Conservation (phyloP, 35 echinoderm and acorn worm species). For the Patiria miniata region DNA sequence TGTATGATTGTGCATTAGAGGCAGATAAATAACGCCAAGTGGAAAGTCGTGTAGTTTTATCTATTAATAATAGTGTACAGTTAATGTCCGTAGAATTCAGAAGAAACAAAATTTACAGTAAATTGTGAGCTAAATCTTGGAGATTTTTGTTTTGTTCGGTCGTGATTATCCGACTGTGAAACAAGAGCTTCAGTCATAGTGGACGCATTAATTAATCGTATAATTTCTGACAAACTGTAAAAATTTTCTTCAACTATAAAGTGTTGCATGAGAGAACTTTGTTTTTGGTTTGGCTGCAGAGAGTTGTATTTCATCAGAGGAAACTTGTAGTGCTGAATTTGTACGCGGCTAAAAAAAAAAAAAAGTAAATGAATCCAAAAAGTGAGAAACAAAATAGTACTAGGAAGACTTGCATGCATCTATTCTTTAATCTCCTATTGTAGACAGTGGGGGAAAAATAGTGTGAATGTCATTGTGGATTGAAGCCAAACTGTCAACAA, state of each 20-base stretch:
- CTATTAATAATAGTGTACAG: conserved; percentile 15
- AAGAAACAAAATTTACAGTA: background rate
- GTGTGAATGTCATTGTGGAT: background rate
- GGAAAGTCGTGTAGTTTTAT: conserved; percentile 26
- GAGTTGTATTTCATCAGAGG: background rate
- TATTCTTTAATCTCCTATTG: conserved; percentile 16
- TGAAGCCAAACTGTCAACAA: background rate
- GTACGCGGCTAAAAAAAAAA: conserved; percentile 8
- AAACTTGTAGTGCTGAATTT: conserved; percentile 19
- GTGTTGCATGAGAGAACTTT: conserved; percentile 22
- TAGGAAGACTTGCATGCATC: conserved; percentile 16
- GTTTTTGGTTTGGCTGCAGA: background rate
- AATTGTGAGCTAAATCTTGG: background rate
- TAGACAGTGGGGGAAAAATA: conserved; percentile 1
- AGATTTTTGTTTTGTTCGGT: background rate
- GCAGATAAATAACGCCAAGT: conserved; percentile 13
- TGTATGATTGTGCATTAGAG: conserved; percentile 31
- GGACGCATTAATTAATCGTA: background rate
- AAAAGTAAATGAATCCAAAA: background rate
- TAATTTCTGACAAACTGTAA: conserved; percentile 21
- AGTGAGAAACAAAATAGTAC: conserved; percentile 20
- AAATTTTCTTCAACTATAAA: conserved; percentile 4
- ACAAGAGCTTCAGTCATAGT: background rate
- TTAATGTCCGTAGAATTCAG: conserved; percentile 17
- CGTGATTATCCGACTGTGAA: background rate